Evolutionary conservation across 2,113 vertebrate genomes (phyloP).

Genomic region (Cyanoderma ruficeps): DNA sequence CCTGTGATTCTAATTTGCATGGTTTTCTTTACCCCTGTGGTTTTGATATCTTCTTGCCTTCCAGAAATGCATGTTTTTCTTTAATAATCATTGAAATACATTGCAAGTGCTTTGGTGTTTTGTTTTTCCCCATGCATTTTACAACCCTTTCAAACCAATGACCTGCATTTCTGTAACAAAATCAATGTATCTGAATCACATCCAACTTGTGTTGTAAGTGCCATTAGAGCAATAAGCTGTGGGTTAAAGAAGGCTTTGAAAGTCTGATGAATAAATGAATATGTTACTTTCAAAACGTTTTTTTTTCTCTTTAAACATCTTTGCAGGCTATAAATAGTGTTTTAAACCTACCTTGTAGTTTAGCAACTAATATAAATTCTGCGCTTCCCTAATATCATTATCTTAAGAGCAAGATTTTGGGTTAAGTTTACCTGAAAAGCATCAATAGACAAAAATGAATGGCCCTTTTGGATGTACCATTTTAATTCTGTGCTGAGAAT

Average conservation of each 20-base stretch:
- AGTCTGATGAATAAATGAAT: background rate
- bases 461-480: background rate
- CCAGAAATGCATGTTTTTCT: background rate
- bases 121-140: background rate
- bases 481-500: background rate
- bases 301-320: background rate
- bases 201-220: background rate
- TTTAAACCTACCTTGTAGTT: background rate
- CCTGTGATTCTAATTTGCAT: background rate
- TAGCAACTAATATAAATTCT: background rate
- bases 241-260: background rate
- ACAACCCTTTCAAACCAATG: background rate
- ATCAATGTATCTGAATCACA: conserved; percentile 39
- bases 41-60: background rate
- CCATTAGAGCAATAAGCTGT: background rate
- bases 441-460: background rate
- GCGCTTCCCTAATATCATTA: background rate
- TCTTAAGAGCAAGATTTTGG: background rate
- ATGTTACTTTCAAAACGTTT: background rate
- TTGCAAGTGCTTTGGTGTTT: background rate
- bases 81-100: background rate
- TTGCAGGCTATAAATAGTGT: background rate
- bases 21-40: conserved; percentile 43
- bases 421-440: background rate
- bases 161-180: conserved; percentile 16